phyloP scores from a whole-genome alignment of 2,888 invertebrate genomes.

The Epirrhoe alternata region DNA sequence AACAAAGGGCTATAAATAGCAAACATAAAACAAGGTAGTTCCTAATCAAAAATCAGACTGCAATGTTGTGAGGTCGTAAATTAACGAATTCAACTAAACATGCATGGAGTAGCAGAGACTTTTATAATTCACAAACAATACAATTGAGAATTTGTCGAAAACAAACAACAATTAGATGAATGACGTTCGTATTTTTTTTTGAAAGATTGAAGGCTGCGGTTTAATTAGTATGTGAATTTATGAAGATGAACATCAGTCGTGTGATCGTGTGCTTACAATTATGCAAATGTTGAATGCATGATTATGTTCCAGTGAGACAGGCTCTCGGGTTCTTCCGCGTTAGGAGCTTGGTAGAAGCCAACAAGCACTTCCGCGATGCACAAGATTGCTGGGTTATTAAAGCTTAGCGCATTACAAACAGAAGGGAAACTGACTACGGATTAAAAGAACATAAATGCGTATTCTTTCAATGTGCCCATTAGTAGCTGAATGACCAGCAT shows the following conservation, averaged over 20 bases:
- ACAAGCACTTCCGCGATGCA: conserved; percentile 58
- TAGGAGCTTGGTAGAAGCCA: conserved; percentile 41
- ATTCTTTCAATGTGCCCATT: background rate
- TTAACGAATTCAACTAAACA: background rate
- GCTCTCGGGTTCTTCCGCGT: conserved; percentile 56
- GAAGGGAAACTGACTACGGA: background rate
- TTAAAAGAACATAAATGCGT: conserved; percentile 29
- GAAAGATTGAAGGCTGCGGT: conserved; percentile 28
- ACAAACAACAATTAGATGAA: background rate
- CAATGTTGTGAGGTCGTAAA: conserved; percentile 28
- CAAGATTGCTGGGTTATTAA: conserved; percentile 46
- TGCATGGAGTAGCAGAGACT: background rate
- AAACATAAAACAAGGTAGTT: conserved; percentile 38
- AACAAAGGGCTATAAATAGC: conserved; percentile 55
- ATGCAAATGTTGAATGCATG: conserved; percentile 44
- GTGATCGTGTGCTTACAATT: conserved; percentile 33
- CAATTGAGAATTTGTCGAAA: background rate
- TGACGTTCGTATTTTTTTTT: background rate
- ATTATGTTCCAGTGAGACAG: conserved; percentile 36
- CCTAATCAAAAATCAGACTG: conserved; percentile 40
- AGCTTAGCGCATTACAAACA: conserved; percentile 31
- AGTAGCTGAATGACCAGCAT: background rate
- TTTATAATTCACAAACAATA: background rate
- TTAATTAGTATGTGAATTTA: conserved; percentile 3
- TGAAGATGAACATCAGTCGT: conserved; percentile 26